phyloP scores from a whole-genome alignment of 1,140 invertebrate genomes.

The Agraylea sexmaculata region DNA sequence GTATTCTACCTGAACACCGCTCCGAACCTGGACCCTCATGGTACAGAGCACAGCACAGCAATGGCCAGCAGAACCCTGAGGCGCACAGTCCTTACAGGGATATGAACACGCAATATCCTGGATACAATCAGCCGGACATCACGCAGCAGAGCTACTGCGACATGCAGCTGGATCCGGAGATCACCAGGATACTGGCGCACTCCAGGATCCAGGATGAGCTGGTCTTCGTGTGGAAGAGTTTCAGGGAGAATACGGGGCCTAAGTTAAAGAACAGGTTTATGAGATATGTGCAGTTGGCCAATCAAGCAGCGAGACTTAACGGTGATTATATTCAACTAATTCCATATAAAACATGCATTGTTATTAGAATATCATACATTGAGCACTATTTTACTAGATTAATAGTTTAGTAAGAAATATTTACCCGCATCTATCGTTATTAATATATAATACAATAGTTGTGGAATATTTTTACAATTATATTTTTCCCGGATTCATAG shows the following conservation, averaged over 20 bases:
- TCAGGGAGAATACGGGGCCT: slow-evolving; percentile 65
- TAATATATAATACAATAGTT: no score
- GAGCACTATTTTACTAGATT: no score
- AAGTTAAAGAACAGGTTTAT: slow-evolving; percentile 63
- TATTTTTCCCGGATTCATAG: no score
- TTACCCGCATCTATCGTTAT: no score
- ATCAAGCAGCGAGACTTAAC: slow-evolving; percentile 63
- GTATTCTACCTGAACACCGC: not conserved
- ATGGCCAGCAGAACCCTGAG: slow-evolving; percentile 9
- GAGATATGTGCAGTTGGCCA: slow-evolving; percentile 65
- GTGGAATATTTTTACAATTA: no score
- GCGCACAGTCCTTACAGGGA: not conserved
- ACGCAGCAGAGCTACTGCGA: slow-evolving; percentile 46
- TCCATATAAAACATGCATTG: no score
- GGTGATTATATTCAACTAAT: slow-evolving; percentile 40
- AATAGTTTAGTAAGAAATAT: no score
- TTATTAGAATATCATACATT: no score
- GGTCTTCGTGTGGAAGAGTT: slow-evolving; percentile 64
- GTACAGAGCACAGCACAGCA: slow-evolving; percentile 4
- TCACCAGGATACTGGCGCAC: slow-evolving; percentile 53
- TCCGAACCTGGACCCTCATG: not conserved
- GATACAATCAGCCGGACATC: slow-evolving; percentile 23
- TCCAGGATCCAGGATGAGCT: slow-evolving; percentile 62
- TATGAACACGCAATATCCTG: slow-evolving; percentile 5
- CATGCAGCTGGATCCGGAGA: slow-evolving; percentile 54